Evolutionary conservation across 2,113 vertebrate genomes (phyloP).

Genomic region (Zosterops pallidus): DNA sequence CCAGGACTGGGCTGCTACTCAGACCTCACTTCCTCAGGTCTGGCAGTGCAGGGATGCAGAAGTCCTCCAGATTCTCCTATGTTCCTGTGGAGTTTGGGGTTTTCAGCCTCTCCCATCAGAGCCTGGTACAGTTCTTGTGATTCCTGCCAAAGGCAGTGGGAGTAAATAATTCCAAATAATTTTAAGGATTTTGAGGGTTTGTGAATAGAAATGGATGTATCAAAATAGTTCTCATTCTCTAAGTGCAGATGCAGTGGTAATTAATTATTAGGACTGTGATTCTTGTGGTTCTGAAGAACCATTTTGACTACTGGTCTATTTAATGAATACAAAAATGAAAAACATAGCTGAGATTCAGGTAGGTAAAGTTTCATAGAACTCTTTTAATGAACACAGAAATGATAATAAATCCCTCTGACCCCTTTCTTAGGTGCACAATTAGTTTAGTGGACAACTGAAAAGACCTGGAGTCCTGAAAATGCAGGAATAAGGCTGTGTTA

Average conservation of each 20-base stretch:
- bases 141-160: not conserved
- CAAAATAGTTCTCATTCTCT: not conserved
- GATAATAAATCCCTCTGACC: not conserved
- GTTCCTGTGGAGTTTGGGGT: not conserved
- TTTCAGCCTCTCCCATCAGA: not conserved
- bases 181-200: not conserved
- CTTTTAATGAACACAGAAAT: not conserved
- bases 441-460: not conserved
- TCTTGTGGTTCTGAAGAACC: not conserved
- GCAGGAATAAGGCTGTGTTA: not conserved
- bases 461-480: not conserved
- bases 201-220: not conserved
- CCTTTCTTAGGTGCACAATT: not conserved
- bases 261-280: not conserved
- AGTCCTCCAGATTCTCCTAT: not conserved
- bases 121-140: not conserved
- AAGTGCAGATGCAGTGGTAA: not conserved
- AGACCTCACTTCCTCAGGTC: not conserved
- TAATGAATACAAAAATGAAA: not conserved
- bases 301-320: not conserved
- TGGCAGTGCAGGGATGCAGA: not conserved
- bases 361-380: not conserved
- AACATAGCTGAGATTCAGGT: not conserved
- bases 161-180: not conserved
- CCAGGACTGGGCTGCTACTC: not conserved